A percentile compares a stretch with the other conserved stretches of the same genome.
Evolutionary conservation across 2,797 vertebrate genomes (phyloP).

Genomic region (Columba guinea): DNA sequence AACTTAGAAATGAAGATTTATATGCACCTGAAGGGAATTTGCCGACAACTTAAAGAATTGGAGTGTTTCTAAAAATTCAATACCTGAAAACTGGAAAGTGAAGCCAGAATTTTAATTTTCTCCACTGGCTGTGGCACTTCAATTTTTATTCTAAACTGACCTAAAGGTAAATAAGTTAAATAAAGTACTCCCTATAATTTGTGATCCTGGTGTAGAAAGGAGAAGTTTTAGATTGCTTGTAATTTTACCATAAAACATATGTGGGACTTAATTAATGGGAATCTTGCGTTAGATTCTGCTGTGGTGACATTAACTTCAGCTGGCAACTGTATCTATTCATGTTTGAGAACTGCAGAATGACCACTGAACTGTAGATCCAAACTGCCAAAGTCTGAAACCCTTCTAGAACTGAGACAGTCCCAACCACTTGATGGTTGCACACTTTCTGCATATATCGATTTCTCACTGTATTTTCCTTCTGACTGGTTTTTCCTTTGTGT

Average conservation of each 20-base stretch:
- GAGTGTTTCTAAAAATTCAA: background rate
- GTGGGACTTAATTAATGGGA: background rate
- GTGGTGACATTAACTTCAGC: background rate
- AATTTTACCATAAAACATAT: background rate
- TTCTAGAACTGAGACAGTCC: background rate
- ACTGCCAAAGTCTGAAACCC: background rate
- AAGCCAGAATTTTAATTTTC: background rate
- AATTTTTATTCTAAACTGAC: background rate
- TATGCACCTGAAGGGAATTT: constrained; percentile 8
- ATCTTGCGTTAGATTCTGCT: background rate
- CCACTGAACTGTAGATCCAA: background rate
- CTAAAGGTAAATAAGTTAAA: background rate
- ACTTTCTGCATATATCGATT: background rate
- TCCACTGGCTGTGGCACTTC: background rate
- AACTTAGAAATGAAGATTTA: constrained; percentile 29
- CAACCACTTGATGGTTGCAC: background rate
- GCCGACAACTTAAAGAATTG: background rate
- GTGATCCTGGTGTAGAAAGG: background rate
- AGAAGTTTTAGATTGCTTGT: background rate
- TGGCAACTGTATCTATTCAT: background rate
- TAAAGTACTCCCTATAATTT: background rate
- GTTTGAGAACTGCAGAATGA: background rate
- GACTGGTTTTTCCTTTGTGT: background rate
- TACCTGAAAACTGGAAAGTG: background rate
- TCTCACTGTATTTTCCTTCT: background rate